Percentiles rank a stretch among this genome's conserved stretches.
Evolutionary conservation across 2,888 invertebrate genomes (phyloP).

Genomic region (Lycocerus yunnanus): DNA sequence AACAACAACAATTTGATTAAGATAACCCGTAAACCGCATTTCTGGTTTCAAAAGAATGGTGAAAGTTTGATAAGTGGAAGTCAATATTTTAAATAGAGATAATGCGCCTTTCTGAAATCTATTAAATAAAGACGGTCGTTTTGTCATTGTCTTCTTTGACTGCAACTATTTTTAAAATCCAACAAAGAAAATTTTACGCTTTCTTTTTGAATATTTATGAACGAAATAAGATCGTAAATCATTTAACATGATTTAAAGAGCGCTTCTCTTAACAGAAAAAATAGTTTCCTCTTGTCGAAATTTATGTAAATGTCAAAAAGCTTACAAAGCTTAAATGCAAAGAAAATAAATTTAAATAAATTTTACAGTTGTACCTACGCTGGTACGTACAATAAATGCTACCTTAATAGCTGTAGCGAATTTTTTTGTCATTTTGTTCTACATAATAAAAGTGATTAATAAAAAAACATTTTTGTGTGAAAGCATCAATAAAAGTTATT

Average conservation of each 20-base stretch:
- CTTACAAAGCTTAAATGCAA: neutral
- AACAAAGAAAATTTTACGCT: slow-evolving; percentile 22
- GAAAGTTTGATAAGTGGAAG: neutral
- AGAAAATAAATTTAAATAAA: neutral
- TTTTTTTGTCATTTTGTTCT: neutral
- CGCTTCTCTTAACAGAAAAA: neutral
- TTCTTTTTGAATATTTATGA: slow-evolving; percentile 6
- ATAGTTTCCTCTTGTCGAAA: neutral
- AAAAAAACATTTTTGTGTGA: neutral
- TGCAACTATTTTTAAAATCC: neutral
- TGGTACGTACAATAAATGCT: neutral
- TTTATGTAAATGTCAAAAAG: slow-evolving; percentile 12
- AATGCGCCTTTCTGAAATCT: neutral
- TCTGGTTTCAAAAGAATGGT: neutral
- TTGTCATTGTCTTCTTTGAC: neutral
- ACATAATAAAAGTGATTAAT: neutral
- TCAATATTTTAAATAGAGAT: neutral
- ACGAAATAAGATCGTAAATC: slow-evolving; percentile 16
- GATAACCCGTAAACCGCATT: neutral
- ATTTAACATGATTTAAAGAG: slow-evolving; percentile 7
- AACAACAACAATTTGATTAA: too few relatives aligned
- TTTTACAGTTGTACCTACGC: neutral
- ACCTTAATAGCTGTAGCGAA: neutral
- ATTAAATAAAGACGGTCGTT: neutral
- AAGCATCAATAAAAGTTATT: neutral